Percentiles rank a stretch among this genome's conserved stretches.
Conservation (phyloP, 2,797 vertebrate species). For the Paguma larvata region DNA sequence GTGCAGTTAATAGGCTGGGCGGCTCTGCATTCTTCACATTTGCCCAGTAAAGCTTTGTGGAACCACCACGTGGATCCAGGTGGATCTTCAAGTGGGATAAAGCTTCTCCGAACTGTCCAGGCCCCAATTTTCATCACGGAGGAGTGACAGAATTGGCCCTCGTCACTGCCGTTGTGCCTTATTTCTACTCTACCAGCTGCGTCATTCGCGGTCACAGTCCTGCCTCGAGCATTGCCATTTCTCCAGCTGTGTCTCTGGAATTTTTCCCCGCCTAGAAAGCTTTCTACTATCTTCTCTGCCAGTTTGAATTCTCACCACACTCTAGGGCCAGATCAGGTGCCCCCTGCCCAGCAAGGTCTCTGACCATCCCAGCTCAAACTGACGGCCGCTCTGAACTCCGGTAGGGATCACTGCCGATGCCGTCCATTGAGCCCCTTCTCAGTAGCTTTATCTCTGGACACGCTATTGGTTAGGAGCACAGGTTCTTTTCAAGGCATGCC, state of each 20-base stretch:
- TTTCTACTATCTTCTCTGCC: neutral
- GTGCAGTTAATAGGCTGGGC: constrained; percentile 12
- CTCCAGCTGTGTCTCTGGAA: neutral
- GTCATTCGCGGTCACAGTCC: neutral
- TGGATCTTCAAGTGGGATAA: neutral
- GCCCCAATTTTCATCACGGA: neutral
- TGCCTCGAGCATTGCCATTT: neutral
- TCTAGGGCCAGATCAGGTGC: neutral
- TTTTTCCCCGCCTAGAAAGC: constrained; percentile 9
- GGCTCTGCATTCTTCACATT: neutral
- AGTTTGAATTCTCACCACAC: neutral
- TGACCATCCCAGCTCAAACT: neutral
- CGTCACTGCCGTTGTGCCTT: neutral
- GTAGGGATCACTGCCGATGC: neutral
- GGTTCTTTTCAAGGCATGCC: neutral
- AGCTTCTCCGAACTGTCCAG: neutral
- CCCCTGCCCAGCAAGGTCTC: neutral
- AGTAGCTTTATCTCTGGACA: neutral
- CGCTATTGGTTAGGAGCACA: neutral
- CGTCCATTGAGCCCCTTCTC: neutral
- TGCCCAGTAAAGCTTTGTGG: neutral
- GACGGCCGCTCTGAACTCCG: neutral
- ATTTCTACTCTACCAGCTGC: constrained; percentile 3
- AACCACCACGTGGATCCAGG: neutral
- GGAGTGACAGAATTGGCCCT: neutral